phyloP scores from a whole-genome alignment of 2,888 invertebrate genomes.

The Mayetiola destructor region DNA sequence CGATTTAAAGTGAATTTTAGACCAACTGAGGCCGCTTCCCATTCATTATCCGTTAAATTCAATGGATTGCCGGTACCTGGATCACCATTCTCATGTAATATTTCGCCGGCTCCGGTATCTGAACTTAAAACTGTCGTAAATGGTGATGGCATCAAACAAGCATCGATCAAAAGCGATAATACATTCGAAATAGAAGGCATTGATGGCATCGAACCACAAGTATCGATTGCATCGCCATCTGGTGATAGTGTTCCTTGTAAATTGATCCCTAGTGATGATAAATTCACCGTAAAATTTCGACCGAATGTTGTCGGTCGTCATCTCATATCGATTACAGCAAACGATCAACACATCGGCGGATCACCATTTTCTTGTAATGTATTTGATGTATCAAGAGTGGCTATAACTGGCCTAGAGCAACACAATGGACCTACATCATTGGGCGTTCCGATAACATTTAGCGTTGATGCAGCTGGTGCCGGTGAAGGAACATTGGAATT shows the following conservation, averaged over 20 bases:
- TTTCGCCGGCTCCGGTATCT: constrained; percentile 43
- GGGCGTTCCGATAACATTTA: constrained; percentile 78
- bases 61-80: constrained; percentile 68
- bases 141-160: constrained; percentile 33
- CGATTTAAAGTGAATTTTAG: constrained; percentile 85
- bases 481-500: constrained; percentile 86
- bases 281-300: constrained; percentile 63
- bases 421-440: constrained; percentile 38
- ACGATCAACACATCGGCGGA: constrained; percentile 72
- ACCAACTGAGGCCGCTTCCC: constrained; percentile 83
- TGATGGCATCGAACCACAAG: constrained; percentile 47
- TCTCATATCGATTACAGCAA: constrained; percentile 65
- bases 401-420: constrained; percentile 51
- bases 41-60: constrained; percentile 76
- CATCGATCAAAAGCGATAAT: constrained; percentile 38
- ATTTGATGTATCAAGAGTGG: constrained; percentile 75
- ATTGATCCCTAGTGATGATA: constrained; percentile 48
- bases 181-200: constrained; percentile 43
- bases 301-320: constrained; percentile 81
- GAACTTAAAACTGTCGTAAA: constrained; percentile 42
- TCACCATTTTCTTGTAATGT: constrained; percentile 91
- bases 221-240: constrained; percentile 69
- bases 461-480: constrained; percentile 87
- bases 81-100: constrained; percentile 86
- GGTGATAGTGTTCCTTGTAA: constrained; percentile 64